Evolutionary conservation across 2,888 invertebrate species (phyloP), one percentile per base, ranked within the genome.

Genomic region (Cryptus viduatorius): DNA sequence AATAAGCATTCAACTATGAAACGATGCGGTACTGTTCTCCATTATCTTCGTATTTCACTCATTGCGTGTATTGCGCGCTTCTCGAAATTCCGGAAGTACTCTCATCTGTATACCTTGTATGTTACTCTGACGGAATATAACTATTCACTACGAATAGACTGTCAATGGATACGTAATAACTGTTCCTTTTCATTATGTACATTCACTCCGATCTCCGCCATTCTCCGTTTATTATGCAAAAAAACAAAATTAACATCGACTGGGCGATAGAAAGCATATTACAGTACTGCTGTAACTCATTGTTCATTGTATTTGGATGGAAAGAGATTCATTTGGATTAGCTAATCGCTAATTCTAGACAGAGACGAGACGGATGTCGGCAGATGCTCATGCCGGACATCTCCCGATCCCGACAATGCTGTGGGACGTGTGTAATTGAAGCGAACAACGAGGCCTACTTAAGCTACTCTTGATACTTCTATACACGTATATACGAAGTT

Each of bases 371-470:
- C 79, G 79, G 79, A 83, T 83, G 75, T 75, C 69, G 79, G 83
- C 68, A 72, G 73, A 79, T 56, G 50, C 73, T 79, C 75, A 65
- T 69, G 48, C 65, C 76, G 71, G 75, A 76, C 75, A 50, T 83
- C 65, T 31, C 76, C 59, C 71, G 12, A 42, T 64, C 75, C 79
- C 48, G 29, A 71, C 71, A 79, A 73, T 73, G 53, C 46, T 56
- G 42, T 76, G 79, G 75, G 75, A 83, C 75, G 75, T 69, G 64
- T 75, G 53, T 71, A 83, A 83, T 83, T 83, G 76, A 83, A 67
- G 48, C 68, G 53, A 72, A 67, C 79, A 76, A 53, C 65, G 64
- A 61, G 29, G 59, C 29, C 29, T 61, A 29, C 59, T 61, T 44
- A 53, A 71, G 68, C 16, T 31, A 7, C 59, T 44, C 61, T 61